Conservation (phyloP, 1,140 invertebrate species). For the Drosophila littoralis region DNA sequence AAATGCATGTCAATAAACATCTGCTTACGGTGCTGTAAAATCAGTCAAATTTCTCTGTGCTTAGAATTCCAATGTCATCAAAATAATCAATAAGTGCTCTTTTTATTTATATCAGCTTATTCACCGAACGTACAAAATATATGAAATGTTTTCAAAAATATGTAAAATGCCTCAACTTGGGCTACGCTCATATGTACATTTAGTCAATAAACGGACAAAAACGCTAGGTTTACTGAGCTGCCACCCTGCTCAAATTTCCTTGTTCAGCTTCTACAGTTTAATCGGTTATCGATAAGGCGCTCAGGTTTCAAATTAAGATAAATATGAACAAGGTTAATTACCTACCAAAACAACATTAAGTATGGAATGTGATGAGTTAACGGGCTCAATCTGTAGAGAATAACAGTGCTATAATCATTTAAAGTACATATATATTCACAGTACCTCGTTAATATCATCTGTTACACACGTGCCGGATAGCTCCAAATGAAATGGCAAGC, state of each 20-base stretch:
- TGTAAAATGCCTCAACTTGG: background rate
- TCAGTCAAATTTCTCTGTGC: background rate
- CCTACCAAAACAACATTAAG: background rate
- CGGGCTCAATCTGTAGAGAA: background rate
- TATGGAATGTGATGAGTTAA: background rate
- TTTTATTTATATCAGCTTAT: too few species aligned
- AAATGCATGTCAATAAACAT: background rate
- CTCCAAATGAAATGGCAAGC: conserved; percentile 19
- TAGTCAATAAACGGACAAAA: background rate
- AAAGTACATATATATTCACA: background rate
- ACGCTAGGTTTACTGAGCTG: background rate
- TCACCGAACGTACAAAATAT: background rate
- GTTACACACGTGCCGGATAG: conserved; percentile 4
- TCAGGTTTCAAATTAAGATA: background rate
- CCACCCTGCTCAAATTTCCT: background rate
- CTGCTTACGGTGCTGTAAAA: background rate
- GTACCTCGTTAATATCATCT: conserved; percentile 1
- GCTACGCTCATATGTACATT: background rate
- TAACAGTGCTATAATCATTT: background rate
- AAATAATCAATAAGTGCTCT: too few species aligned
- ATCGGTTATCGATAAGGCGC: background rate
- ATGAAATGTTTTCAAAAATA: background rate
- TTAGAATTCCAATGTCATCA: background rate
- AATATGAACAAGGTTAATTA: background rate
- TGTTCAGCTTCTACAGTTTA: background rate